Evolutionary conservation across 2,888 invertebrate species (phyloP).

Genomic region (Drosophila emarginata): DNA sequence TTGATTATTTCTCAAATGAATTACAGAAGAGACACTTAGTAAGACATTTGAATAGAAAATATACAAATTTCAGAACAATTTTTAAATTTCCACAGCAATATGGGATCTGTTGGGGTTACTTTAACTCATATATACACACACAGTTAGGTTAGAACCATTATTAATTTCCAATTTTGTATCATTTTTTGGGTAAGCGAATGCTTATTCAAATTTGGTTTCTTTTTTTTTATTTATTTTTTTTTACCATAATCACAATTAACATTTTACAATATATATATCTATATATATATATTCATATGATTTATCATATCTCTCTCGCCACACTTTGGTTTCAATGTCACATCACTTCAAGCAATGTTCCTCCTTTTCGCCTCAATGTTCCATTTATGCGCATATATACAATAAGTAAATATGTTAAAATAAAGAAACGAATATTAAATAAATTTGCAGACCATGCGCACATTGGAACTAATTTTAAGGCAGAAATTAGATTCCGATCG

Average conservation of each 20-base stretch:
- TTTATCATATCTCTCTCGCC: not conserved
- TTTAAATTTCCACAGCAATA: too few relatives aligned
- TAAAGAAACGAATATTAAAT: conserved; percentile 38
- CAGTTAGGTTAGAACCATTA: too few relatives aligned
- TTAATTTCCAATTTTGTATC: too few relatives aligned
- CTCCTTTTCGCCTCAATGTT: not conserved
- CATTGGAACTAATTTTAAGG: conserved; percentile 90
- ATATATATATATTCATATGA: not conserved
- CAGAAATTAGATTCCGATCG: conserved; percentile 88
- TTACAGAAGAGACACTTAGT: too few relatives aligned
- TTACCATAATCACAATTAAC: not conserved
- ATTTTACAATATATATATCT: not conserved
- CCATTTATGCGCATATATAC: not conserved
- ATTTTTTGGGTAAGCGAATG: too few relatives aligned
- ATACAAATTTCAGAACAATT: too few relatives aligned
- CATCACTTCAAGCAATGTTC: not conserved
- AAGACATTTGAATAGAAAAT: too few relatives aligned
- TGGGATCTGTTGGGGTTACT: too few relatives aligned
- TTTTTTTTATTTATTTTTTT: not conserved
- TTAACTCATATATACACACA: too few relatives aligned
- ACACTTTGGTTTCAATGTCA: not conserved
- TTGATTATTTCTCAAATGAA: too few relatives aligned
- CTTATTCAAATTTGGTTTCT: not conserved
- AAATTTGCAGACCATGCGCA: conserved; percentile 86
- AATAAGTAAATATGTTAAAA: conserved; percentile 4